These are phyloP conservation scores for Hyla sarda DNA, from an alignment of 2,113 vertebrate genomes.

Conservation along the genomic window DNA sequence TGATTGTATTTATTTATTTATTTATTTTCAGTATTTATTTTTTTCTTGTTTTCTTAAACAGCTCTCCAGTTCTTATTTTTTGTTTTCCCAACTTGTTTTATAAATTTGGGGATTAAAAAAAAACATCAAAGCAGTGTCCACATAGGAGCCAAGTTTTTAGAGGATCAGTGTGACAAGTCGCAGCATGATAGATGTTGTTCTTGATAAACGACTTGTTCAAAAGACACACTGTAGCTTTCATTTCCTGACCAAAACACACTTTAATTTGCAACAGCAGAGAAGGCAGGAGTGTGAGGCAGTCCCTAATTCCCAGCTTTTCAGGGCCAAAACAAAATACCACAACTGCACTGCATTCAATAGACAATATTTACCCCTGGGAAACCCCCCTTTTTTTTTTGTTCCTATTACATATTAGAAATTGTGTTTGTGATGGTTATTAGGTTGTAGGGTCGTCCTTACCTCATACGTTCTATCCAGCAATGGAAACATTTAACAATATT, in stretches of 20 bases:
- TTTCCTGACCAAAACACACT: constrained; percentile 87
- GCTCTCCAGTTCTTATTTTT: constrained; percentile 64
- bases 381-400: constrained; percentile 59
- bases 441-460: not conserved
- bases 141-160: constrained; percentile 77
- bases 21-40: not conserved
- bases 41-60: constrained; percentile 26
- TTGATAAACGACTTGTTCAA: constrained; percentile 87
- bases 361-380: constrained; percentile 56
- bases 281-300: constrained; percentile 73
- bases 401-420: constrained; percentile 14
- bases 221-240: constrained; percentile 87
- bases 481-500: not conserved
- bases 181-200: constrained; percentile 84
- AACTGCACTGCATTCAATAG: constrained; percentile 62
- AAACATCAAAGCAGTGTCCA: constrained; percentile 80
- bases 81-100: constrained; percentile 72
- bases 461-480: not conserved
- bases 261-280: constrained; percentile 86
- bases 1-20: not conserved
- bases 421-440: not conserved
- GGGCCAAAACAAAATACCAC: constrained; percentile 71
- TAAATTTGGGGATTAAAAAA: constrained; percentile 78
- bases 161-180: constrained; percentile 83
- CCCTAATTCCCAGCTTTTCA: constrained; percentile 75